Evolutionary conservation across 2,888 invertebrate species (phyloP), one percentile per base, ranked within the genome.

Genomic region (Gymnosoma rotundatum): DNA sequence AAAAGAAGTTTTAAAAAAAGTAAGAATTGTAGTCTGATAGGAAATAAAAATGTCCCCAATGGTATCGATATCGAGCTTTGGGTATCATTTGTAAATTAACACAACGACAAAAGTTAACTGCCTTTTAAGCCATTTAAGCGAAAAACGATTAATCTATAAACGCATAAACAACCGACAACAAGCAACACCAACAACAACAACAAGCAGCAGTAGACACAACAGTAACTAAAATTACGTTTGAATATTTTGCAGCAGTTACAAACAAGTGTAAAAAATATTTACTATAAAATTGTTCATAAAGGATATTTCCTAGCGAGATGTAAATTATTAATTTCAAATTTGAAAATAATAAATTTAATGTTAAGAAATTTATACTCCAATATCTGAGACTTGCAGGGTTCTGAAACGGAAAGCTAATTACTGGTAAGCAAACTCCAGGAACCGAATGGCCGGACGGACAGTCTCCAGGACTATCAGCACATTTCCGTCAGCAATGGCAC

Each of bases 141-240:
- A 90, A 90, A 89, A 89, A 89, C 90, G 91, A 90, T 90, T 90
- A 90, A 90, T 90, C 91, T 90, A 90, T 90, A 89, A 90, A 89
- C 90, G 89, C 89, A 90, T 91, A 90, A 91, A 91, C 90, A 90
- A 89, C 90, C 90, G 78, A 78, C 73, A 78, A 48, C 73, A 78
- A 48, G 14, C 18, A 38, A 20, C 36, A 52, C 12, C 42, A 42
- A 42, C 42, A 42, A 3, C 42, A 42, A 42, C 42, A 12, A 12
- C 42, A 42, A 42, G 48, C 2, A 45, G 25, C 9, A 54, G 42
- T 32, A 54, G 54, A 32, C 16, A 25, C 36, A 48, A n/a, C 12
- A 69, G 45, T 18, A 48, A 60, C 32, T 32, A 42, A 58, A 36
- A 61, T 16, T 16, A 66, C 66, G 45, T 14, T 36, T 14, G 61